Percentiles rank a stretch among this genome's conserved stretches.
Conservation (phyloP, 2,113 vertebrate species). For the Campylomormyrus tamandua region DNA sequence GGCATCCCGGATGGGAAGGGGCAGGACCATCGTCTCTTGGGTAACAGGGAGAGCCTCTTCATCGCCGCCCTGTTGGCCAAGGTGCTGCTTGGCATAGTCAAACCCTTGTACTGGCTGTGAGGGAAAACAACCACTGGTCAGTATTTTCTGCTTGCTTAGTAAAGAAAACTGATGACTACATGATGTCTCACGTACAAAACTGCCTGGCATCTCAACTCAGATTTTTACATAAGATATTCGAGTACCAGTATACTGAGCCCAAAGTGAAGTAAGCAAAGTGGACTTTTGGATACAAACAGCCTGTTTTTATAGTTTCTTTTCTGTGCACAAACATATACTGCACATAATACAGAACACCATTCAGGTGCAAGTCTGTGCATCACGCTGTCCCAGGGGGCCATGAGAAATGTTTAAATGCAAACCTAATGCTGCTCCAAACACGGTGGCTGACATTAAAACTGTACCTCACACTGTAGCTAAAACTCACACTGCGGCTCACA, state of each 20-base stretch:
- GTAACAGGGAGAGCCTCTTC: conserved; percentile 84
- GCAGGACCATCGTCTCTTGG: conserved; percentile 84
- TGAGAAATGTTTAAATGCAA: background rate
- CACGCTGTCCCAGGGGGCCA: background rate
- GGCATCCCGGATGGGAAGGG: conserved; percentile 75
- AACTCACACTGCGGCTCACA: background rate
- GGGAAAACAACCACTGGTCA: conserved; percentile 13
- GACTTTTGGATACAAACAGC: background rate
- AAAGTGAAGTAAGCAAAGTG: background rate
- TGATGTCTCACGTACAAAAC: background rate
- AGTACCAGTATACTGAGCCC: background rate
- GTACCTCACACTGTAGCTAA: background rate
- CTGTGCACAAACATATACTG: background rate
- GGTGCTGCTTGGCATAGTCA: conserved; percentile 95
- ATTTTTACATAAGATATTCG: background rate
- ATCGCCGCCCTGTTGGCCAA: conserved; percentile 89
- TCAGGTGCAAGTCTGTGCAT: background rate
- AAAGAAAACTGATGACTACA: background rate
- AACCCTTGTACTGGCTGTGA: conserved; percentile 93
- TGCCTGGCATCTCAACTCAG: background rate
- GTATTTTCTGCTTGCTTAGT: background rate
- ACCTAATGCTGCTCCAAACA: conserved; percentile 28
- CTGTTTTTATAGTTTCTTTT: background rate
- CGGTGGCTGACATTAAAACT: conserved; percentile 36
- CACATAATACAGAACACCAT: background rate